Evolutionary conservation across 2,113 vertebrate genomes (phyloP).

Genomic region (Ceratotherium simum): DNA sequence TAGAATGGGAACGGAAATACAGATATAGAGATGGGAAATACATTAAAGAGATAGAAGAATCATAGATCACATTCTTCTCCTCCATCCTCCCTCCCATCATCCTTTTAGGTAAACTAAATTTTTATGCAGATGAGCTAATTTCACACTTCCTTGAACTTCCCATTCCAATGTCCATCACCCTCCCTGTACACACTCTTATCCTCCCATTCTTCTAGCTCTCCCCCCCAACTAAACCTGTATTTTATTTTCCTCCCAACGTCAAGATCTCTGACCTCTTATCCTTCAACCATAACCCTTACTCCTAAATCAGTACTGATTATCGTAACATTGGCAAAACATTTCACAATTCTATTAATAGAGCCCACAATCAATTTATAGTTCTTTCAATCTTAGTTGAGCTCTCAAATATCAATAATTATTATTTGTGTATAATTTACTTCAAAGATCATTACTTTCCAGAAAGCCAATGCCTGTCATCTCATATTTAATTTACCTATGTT

Average conservation of each 20-base stretch:
- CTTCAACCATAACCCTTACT: not conserved
- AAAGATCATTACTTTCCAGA: not conserved
- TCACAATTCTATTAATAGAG: not conserved
- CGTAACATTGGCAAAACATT: not conserved
- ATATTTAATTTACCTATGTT: not conserved
- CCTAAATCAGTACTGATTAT: not conserved
- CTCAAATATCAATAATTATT: not conserved
- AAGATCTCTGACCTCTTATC: not conserved
- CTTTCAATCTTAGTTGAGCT: not conserved
- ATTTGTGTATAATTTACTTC: not conserved
- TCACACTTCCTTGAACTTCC: not conserved
- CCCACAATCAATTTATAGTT: not conserved
- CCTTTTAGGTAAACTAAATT: not conserved
- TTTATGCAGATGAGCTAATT: not conserved
- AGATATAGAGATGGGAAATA: not conserved
- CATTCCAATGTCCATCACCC: not conserved
- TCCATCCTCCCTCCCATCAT: not conserved
- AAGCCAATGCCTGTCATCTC: not conserved
- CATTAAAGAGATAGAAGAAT: not conserved
- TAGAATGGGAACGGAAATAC: not conserved
- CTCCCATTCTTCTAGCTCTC: not conserved
- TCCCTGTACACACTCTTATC: not conserved
- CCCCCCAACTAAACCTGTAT: not conserved
- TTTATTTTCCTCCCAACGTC: not conserved
- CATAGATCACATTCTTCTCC: not conserved